phyloP scores from a whole-genome alignment of 2,888 invertebrate genomes.

The Tiliacea aurago region DNA sequence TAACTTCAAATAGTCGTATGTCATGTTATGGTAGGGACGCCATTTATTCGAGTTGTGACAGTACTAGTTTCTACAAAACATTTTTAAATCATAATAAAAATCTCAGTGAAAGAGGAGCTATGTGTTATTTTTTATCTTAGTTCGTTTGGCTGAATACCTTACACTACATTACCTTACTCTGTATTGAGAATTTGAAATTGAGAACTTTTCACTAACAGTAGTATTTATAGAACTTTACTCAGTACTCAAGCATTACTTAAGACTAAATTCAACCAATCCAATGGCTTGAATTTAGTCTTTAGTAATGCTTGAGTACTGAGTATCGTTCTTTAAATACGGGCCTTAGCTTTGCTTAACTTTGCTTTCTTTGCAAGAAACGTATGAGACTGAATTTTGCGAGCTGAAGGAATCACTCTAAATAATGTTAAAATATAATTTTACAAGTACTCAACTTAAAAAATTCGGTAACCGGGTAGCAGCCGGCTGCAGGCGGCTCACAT shows the following conservation, averaged over 20 bases:
- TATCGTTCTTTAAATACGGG: too few species aligned
- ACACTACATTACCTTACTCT: background rate
- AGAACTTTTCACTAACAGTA: background rate
- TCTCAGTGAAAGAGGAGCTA: background rate
- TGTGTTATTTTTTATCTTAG: background rate
- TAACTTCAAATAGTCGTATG: constrained; percentile 59
- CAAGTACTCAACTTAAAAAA: background rate
- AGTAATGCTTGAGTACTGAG: too few species aligned
- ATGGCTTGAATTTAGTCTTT: too few species aligned
- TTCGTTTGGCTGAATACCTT: background rate
- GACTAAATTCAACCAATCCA: too few species aligned
- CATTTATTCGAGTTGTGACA: constrained; percentile 1
- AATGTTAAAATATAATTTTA: background rate
- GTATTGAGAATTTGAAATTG: background rate
- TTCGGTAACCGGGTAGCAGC: background rate
- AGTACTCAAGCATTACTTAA: too few species aligned
- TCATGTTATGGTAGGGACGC: constrained; percentile 49
- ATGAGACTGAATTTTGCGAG: too few species aligned
- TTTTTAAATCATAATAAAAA: background rate
- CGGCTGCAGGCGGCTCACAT: background rate
- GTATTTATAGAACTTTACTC: too few species aligned
- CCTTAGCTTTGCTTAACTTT: too few species aligned
- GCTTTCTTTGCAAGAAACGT: too few species aligned
- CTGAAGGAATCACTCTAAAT: background rate
- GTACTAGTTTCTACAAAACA: background rate